Base-by-base conservation (phyloP, 2,113 vertebrate genomes). In the Willisornis vidua region DNA sequence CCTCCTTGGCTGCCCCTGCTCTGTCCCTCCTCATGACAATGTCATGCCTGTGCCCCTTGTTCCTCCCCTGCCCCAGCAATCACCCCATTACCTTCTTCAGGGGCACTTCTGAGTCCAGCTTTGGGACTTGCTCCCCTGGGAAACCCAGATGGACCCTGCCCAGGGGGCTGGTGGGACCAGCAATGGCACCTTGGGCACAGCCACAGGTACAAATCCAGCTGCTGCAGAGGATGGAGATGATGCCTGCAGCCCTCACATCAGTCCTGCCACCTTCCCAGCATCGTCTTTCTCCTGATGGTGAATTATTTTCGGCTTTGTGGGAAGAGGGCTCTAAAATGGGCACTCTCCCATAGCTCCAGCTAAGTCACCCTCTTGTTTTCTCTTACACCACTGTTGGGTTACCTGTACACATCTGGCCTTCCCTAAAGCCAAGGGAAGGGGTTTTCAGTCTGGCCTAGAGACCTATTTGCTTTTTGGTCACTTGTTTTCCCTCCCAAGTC, bases 401-500 rank as follows among this genome's bases (percentile, higher is more conserved):
- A 31, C 12, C 35, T 26, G 33, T 1, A 12, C 17, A 4, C 0
- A 24, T 23, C 37, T 3, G 39, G 22, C 46, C 7, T 7, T 31
- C 17, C 54, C 46, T 5, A 31, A 20, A 31, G 26, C 26, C 3
- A 0, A 7, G 3, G 25, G 3, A 0, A 7, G 4, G 22, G 3
- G 10, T n/a, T 7, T 37, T 14, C 57, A 57, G 28, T 1, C 1
- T 8, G 10, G 24, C 49, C 29, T 29, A 14, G 26, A 45, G 3
- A 17, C 0, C 1, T 0, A 1, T 7, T 33, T 6, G 59, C 2
- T 5, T 33, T 57, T 39, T 5, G 23, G 26, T 37, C 66, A 5
- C 28, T 52, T 23, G 26, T 10, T 85, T 16, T 11, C 26, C 8
- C 14, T 26, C 26, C 2, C 6, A 14, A 4, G 1, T 2, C 33